Evolutionary conservation across 2,888 invertebrate species (phyloP).

Genomic region (Nymphalis urticae): DNA sequence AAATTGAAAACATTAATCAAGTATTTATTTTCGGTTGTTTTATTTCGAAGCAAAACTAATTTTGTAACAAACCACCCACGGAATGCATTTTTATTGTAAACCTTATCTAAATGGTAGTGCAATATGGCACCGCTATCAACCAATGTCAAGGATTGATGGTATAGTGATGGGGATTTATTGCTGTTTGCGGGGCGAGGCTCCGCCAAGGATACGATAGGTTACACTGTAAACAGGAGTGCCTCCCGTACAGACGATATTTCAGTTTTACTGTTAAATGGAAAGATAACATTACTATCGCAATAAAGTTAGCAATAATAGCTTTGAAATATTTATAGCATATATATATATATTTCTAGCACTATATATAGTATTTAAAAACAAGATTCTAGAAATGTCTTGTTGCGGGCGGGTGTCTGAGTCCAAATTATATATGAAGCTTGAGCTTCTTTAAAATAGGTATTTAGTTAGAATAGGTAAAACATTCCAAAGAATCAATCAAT

Average conservation of each 20-base stretch:
- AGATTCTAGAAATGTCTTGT: not conserved
- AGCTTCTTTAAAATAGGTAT: no score
- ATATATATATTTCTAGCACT: not conserved
- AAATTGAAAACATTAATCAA: slow-evolving; percentile 1
- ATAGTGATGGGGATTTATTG: slow-evolving; percentile 74
- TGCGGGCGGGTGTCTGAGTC: no score
- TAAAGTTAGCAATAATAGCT: slow-evolving; percentile 49
- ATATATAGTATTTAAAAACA: not conserved
- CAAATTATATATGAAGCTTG: no score
- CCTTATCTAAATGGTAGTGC: slow-evolving; percentile 74
- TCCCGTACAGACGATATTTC: slow-evolving; percentile 61
- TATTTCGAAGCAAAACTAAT: not conserved
- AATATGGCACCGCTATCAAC: slow-evolving; percentile 68
- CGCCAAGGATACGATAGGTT: slow-evolving; percentile 64
- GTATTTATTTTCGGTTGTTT: not conserved
- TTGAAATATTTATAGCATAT: not conserved
- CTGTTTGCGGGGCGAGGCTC: slow-evolving; percentile 57
- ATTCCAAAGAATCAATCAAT: no score
- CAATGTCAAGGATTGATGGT: slow-evolving; percentile 73
- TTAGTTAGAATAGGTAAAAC: no score
- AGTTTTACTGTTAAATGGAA: slow-evolving; percentile 68
- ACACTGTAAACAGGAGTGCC: slow-evolving; percentile 65
- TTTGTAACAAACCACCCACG: slow-evolving; percentile 32
- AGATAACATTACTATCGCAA: slow-evolving; percentile 51
- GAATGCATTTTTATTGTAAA: slow-evolving; percentile 74